Conservation (phyloP, 1,140 invertebrate genomes). For the Hyposmocoma kahamanoa region DNA sequence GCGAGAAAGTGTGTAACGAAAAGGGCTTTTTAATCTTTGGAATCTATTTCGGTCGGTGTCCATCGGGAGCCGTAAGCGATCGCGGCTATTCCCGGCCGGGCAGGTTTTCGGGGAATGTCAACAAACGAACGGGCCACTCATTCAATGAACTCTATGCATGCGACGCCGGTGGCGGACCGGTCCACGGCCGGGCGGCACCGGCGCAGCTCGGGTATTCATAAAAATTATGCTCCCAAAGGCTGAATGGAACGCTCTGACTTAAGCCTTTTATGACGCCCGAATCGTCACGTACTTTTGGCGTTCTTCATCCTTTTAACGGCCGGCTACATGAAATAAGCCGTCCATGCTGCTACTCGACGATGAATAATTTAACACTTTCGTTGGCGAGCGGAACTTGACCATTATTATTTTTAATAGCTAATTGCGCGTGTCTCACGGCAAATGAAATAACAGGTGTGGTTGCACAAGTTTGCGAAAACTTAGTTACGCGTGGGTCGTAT, state of each 20-base stretch:
- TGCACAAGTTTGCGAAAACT: slow-evolving; percentile 51
- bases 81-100: slow-evolving; percentile 60
- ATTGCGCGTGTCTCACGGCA: slow-evolving; percentile 41
- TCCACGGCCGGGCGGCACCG: no score
- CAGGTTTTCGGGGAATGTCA: slow-evolving; percentile 71
- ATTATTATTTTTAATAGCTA: slow-evolving; percentile 26
- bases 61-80: slow-evolving; percentile 54
- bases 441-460: slow-evolving; percentile 32
- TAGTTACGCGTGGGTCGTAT: slow-evolving; percentile 20
- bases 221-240: slow-evolving; percentile 55
- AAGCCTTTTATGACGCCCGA: slow-evolving; percentile 22
- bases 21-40: slow-evolving; percentile 41
- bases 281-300: slow-evolving; percentile 27
- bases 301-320: slow-evolving; percentile 17
- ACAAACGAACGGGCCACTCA: slow-evolving; percentile 61
- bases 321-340: slow-evolving; percentile 6
- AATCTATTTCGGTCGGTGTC: slow-evolving; percentile 61
- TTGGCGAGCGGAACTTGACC: slow-evolving; percentile 25
- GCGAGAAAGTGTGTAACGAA: slow-evolving; percentile 32
- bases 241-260: slow-evolving; percentile 30
- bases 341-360: background rate
- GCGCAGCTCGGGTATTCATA: slow-evolving; percentile 67
- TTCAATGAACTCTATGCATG: slow-evolving; percentile 63
- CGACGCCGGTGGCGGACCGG: slow-evolving; percentile 61
- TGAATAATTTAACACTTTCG: slow-evolving; percentile 23